Percentiles rank a stretch among this genome's conserved stretches.
Evolutionary conservation across 2,113 vertebrate genomes (phyloP).

Genomic region (Ochotona princeps): DNA sequence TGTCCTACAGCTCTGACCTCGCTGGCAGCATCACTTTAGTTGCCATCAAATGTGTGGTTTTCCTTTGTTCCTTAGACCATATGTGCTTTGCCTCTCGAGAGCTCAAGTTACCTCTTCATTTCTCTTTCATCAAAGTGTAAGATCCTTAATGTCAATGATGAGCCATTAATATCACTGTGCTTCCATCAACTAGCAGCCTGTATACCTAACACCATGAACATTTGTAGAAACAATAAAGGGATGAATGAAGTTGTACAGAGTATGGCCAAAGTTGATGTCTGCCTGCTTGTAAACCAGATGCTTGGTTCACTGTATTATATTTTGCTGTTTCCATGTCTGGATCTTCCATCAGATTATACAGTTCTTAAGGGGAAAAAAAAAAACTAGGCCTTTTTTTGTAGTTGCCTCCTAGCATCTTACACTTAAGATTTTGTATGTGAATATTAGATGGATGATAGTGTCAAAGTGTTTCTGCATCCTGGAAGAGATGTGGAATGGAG

Average conservation of each 20-base stretch:
- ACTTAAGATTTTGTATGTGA: neutral
- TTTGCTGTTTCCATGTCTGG: neutral
- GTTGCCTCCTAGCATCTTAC: neutral
- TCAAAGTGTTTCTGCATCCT: neutral
- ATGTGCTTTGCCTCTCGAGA: neutral
- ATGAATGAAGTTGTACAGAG: neutral
- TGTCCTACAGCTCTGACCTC: fast-evolving
- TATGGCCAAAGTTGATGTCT: neutral
- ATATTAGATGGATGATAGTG: neutral
- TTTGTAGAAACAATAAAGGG: neutral
- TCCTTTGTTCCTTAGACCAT: neutral
- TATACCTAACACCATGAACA: neutral
- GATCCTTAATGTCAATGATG: neutral
- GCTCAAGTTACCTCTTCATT: neutral
- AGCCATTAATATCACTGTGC: neutral
- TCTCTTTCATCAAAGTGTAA: neutral
- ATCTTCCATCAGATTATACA: neutral
- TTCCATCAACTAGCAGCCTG: neutral
- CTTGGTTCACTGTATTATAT: neutral
- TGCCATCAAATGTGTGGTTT: neutral
- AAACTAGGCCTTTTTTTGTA: neutral
- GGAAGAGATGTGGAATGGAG: neutral
- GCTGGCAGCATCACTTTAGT: fast-evolving
- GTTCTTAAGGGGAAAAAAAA: neutral
- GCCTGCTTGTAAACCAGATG: neutral